phyloP scores from a whole-genome alignment of 2,888 invertebrate species.

The Cerastis leucographa region DNA sequence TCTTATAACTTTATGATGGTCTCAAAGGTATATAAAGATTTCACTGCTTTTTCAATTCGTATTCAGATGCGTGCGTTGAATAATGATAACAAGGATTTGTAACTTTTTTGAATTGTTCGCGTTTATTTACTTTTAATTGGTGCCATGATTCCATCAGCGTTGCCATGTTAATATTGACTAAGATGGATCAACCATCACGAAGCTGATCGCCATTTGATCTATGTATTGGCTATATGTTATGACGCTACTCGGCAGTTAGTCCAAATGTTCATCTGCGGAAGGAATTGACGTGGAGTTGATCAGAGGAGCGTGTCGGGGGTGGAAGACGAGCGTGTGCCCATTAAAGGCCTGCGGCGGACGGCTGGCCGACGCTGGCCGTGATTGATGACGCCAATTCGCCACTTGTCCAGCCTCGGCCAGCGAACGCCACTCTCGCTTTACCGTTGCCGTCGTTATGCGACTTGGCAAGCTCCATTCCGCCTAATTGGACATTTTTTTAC shows the following conservation, averaged over 20 bases:
- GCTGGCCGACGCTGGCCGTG: conserved; percentile 71
- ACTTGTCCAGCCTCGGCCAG: conserved; percentile 76
- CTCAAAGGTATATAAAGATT: conserved; percentile 38
- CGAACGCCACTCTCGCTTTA: conserved; percentile 61
- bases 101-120: not conserved
- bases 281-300: conserved; percentile 77
- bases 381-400: conserved; percentile 88
- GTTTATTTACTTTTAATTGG: conserved; percentile 5
- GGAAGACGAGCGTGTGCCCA: conserved; percentile 78
- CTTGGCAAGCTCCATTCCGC: conserved; percentile 71
- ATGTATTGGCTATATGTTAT: conserved; percentile 24
- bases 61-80: conserved; percentile 37
- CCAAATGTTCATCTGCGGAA: conserved; percentile 41
- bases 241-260: conserved; percentile 17
- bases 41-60: conserved; percentile 48
- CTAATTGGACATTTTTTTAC: conserved; percentile 73
- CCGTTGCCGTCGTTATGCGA: conserved; percentile 65
- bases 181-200: not conserved
- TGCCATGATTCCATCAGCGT: not conserved
- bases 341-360: conserved; percentile 82
- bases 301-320: conserved; percentile 72
- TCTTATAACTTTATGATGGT: conserved; percentile 44
- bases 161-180: not conserved
- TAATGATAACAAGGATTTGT: conserved; percentile 18
- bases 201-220: not conserved